Evolutionary conservation across 2,888 invertebrate genomes (phyloP).

Genomic region (Eustalomyia histrio): DNA sequence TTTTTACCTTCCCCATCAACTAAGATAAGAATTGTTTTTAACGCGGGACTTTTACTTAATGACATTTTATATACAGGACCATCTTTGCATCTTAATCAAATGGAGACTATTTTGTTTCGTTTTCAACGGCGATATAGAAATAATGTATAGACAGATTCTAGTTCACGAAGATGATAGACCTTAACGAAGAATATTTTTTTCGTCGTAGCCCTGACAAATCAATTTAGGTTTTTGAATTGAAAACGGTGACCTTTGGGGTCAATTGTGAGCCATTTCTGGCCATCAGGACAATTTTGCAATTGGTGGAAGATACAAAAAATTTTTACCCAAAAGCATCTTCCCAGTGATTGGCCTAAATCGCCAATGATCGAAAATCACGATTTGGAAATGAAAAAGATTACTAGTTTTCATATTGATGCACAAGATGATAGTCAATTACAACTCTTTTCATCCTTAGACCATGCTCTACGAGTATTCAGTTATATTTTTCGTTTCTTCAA

Average conservation of each 20-base stretch:
- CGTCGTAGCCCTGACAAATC: constrained; percentile 2
- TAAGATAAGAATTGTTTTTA: neutral
- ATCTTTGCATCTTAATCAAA: constrained; percentile 42
- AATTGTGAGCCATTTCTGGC: too few relatives aligned
- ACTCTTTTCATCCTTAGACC: too few relatives aligned
- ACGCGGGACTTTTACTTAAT: neutral
- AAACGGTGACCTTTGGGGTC: constrained; percentile 30
- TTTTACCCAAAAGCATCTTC: neutral
- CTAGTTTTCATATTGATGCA: too few relatives aligned
- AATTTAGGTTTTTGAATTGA: constrained; percentile 11
- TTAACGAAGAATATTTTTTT: constrained; percentile 61
- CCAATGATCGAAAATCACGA: too few relatives aligned
- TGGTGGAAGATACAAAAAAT: constrained; percentile 35
- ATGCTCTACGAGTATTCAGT: neutral
- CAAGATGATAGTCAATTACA: too few relatives aligned
- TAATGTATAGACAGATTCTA: constrained; percentile 24
- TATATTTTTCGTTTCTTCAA: neutral
- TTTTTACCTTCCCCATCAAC: constrained; percentile 3
- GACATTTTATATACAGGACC: constrained; percentile 34
- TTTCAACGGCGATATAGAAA: constrained; percentile 23
- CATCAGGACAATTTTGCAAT: constrained; percentile 42
- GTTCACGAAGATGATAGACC: constrained; percentile 38
- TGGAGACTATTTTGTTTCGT: constrained; percentile 18
- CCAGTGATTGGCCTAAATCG: neutral
- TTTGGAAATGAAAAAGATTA: constrained; percentile 1